Evolutionary conservation across 2,113 vertebrate species (phyloP), one percentile per base, ranked within the genome.

Genomic region (Mormyrus lacerda): DNA sequence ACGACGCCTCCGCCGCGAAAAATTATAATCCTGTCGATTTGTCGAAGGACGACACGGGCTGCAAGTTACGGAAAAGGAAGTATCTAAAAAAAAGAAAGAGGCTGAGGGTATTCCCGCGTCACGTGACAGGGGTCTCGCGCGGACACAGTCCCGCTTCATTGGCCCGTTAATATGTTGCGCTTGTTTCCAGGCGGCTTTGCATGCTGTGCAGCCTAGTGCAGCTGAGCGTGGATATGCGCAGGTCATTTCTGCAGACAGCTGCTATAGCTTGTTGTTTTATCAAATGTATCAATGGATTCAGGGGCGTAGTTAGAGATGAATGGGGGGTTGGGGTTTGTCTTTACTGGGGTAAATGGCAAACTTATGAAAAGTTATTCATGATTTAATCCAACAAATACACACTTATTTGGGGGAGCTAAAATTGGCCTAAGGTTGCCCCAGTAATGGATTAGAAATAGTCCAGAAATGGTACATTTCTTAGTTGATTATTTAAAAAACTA

Each of bases 101-200:
- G 65, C 88, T 31, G 90, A 85, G 88, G 88, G 39, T 1, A 7
- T 44, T 11, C 51, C 5, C 73, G n/a, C 0, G 88, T 95, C 94
- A 95, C 48, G 85, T 82, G 61, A 69, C 27, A 27, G 61, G 61
- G 61, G 61, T 69, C 58, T 65, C n/a, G 58, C 24, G 3, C 58
- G n/a, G 58, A 65, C 58, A 21, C 24, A 27, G 58, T 27, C 61
- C 61, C 9, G 61, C 61, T 27, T 65, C 61, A 27, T 27, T 65
- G 61, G 61, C 61, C 61, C 9, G 9, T 65, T 65, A 10, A 27
- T 27, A 27, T 27, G 61, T 65, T 27, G 9, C 61, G 11, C n/a
- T 3, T 31, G 61, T 65, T 65, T 65, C 61, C 61, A 27, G 61
- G n/a, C 61, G 61, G n/a, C n/a, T 10, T 65, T 27, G 61, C n/a